Percentiles rank a stretch among this genome's conserved stretches.
Evolutionary conservation across 2,113 vertebrate genomes (phyloP).

Genomic region (Riparia riparia): DNA sequence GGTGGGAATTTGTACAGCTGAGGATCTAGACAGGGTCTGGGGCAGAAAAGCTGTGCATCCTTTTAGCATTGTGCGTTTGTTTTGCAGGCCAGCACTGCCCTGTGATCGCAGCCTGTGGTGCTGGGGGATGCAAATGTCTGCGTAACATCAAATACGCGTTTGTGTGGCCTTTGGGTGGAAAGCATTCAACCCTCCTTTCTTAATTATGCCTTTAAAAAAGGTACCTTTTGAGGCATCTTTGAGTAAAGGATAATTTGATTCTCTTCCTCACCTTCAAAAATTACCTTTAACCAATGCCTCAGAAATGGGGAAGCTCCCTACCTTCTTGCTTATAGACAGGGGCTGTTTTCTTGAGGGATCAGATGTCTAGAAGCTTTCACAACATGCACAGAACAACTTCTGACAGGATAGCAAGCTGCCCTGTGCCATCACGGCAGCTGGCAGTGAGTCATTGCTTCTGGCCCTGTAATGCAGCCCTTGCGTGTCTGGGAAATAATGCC

Average conservation of each 20-base stretch:
- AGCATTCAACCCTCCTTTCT: neutral
- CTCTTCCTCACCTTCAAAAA: neutral
- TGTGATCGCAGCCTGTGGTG: neutral
- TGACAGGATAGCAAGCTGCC: conserved; percentile 61
- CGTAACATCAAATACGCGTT: fast-evolving
- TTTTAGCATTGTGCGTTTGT: neutral
- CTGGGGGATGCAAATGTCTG: neutral
- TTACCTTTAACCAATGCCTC: neutral
- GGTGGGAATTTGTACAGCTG: neutral
- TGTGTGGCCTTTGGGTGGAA: neutral
- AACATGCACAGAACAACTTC: neutral
- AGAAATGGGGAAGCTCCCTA: neutral
- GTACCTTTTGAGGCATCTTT: neutral
- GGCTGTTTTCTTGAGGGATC: conserved; percentile 23
- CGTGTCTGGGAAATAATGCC: conserved; percentile 72
- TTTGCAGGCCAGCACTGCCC: neutral
- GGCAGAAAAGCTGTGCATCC: neutral
- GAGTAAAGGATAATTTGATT: neutral
- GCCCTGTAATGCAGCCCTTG: conserved; percentile 66
- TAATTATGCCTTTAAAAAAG: neutral
- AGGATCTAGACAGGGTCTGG: neutral
- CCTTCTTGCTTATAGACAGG: neutral
- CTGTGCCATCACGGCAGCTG: conserved; percentile 66
- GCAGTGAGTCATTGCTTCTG: conserved; percentile 70
- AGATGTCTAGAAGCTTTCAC: conserved; percentile 35